Conservation (phyloP, 2,888 invertebrate genomes). For the Tuberolachnus salignus region DNA sequence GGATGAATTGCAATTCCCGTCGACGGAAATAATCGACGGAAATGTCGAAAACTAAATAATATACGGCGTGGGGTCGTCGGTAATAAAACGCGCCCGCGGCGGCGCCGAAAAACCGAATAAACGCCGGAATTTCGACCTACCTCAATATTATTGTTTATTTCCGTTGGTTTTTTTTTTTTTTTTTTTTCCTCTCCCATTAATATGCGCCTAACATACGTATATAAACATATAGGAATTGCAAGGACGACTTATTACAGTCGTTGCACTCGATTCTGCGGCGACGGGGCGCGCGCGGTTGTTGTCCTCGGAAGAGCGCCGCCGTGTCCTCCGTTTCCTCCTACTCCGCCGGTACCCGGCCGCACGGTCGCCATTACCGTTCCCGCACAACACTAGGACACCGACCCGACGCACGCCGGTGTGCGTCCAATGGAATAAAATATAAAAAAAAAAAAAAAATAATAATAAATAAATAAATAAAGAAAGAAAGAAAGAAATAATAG, state of each 20-base stretch:
- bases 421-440: background rate
- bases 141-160: background rate
- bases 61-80: too few species aligned
- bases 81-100: too few species aligned
- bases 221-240: background rate
- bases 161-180: too few species aligned
- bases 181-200: too few species aligned
- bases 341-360: background rate
- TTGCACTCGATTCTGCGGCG: constrained; percentile 13
- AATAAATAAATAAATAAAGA: too few species aligned
- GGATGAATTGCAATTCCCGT: too few species aligned
- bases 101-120: background rate
- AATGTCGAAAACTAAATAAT: too few species aligned
- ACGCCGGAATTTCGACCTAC: background rate
- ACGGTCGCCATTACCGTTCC: too few species aligned
- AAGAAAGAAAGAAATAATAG: background rate
- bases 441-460: too few species aligned
- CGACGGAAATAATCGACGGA: too few species aligned
- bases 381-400: background rate
- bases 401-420: background rate
- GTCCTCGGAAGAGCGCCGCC: constrained; percentile 19
- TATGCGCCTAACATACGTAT: background rate
- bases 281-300: constrained; percentile 14
- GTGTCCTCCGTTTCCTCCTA: constrained; percentile 12
- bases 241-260: constrained; percentile 4